Percentiles rank a stretch among this genome's conserved stretches.
phyloP scores from a whole-genome alignment of 2,113 vertebrate species.

The Lepisosteus osseus region DNA sequence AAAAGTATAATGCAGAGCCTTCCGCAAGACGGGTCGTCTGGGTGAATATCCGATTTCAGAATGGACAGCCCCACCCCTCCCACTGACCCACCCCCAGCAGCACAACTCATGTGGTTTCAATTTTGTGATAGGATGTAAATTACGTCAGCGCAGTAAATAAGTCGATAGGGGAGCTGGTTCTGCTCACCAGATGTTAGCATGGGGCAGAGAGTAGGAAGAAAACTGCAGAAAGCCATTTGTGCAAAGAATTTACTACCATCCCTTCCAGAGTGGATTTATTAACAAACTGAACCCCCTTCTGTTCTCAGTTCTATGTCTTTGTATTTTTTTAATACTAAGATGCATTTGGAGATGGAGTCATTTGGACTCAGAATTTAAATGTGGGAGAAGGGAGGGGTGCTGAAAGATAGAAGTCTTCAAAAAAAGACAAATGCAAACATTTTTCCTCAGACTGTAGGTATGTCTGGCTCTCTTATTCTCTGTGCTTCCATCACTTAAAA shows the following conservation, averaged over 20 bases:
- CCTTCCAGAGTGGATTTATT: slow-evolving; percentile 22
- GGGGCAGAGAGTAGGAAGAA: slow-evolving; percentile 33
- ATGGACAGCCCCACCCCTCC: not conserved
- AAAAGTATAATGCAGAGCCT: too few relatives aligned
- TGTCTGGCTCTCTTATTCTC: slow-evolving; percentile 28
- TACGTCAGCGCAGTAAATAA: slow-evolving; percentile 47
- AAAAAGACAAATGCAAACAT: not conserved
- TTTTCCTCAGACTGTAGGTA: slow-evolving; percentile 14
- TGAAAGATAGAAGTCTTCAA: not conserved
- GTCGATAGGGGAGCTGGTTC: slow-evolving; percentile 44
- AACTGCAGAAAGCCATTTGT: slow-evolving; percentile 43
- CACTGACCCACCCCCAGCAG: not conserved
- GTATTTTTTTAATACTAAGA: not conserved
- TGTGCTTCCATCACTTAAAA: slow-evolving; percentile 1
- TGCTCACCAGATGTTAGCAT: slow-evolving; percentile 75
- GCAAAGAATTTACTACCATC: slow-evolving; percentile 33
- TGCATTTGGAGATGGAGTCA: too few relatives aligned
- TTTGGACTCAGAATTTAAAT: not conserved
- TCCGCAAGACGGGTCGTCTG: too few relatives aligned
- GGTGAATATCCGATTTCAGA: too few relatives aligned
- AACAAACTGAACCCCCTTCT: not conserved
- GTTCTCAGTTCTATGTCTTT: not conserved
- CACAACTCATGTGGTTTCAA: slow-evolving; percentile 49
- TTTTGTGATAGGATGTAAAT: slow-evolving; percentile 51
- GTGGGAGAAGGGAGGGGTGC: not conserved